phyloP scores from a whole-genome alignment of 2,888 invertebrate species.

The Lumbricus terrestris region DNA sequence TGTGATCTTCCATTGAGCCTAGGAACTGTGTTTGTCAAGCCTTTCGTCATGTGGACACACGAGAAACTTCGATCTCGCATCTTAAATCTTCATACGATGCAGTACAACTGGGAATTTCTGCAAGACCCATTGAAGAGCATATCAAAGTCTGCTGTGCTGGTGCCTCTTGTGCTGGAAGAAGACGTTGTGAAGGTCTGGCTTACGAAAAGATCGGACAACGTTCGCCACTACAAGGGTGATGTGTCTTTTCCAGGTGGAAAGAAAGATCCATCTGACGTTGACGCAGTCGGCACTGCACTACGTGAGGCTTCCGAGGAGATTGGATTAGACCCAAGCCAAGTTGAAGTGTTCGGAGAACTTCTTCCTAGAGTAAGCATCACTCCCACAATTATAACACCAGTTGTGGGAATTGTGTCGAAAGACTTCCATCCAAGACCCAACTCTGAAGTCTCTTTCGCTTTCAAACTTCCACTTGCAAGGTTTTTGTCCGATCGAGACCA shows the following conservation, averaged over 20 bases:
- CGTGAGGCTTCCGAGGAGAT: slow-evolving; percentile 57
- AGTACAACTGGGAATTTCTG: slow-evolving; percentile 23
- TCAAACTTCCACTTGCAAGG: slow-evolving; percentile 47
- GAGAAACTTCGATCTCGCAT: neutral
- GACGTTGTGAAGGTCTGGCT: slow-evolving; percentile 44
- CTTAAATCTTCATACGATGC: neutral
- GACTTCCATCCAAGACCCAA: slow-evolving; percentile 48
- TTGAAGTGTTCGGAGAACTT: slow-evolving; percentile 46
- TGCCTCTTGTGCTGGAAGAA: slow-evolving; percentile 44
- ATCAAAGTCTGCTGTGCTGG: slow-evolving; percentile 44
- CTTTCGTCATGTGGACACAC: slow-evolving; percentile 6
- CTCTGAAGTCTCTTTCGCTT: slow-evolving; percentile 50
- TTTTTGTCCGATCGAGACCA: slow-evolving; percentile 42
- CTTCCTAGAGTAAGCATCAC: slow-evolving; percentile 43
- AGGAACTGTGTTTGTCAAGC: neutral
- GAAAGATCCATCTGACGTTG: slow-evolving; percentile 48
- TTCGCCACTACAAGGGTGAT: slow-evolving; percentile 42
- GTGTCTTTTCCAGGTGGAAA: slow-evolving; percentile 56
- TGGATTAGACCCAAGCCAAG: slow-evolving; percentile 46
- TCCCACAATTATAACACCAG: slow-evolving; percentile 46
- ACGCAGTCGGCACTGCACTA: slow-evolving; percentile 50
- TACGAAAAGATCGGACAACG: slow-evolving; percentile 40
- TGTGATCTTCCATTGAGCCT: neutral
- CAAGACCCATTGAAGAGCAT: neutral
- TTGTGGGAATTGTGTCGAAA: slow-evolving; percentile 46